Percentiles rank a stretch among this genome's conserved stretches.
Conservation (phyloP, 2,888 invertebrate species). For the Ceraclea dissimilis region DNA sequence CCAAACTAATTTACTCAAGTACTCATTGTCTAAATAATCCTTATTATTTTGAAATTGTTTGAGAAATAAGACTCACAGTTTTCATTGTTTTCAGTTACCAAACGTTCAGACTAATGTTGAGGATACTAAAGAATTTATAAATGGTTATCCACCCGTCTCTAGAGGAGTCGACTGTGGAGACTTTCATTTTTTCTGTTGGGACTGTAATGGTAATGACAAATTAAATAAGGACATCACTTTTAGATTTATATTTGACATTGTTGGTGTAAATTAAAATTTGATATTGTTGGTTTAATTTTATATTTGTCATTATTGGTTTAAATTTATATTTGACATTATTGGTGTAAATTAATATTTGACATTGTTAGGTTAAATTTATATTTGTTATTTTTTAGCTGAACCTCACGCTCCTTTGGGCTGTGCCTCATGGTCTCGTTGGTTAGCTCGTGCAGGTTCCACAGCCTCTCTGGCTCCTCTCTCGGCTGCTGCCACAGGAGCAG, state of each 20-base stretch:
- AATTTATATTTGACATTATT: constrained; percentile 12
- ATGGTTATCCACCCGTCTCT: constrained; percentile 38
- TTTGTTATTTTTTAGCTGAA: constrained; percentile 35
- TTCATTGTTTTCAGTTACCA: constrained; percentile 25
- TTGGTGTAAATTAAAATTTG: no score
- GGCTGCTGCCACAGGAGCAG: constrained; percentile 46
- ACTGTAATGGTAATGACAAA: constrained; percentile 34
- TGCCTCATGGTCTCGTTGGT: constrained; percentile 55
- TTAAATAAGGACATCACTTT: not conserved
- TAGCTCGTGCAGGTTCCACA: constrained; percentile 46
- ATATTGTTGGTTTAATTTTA: no score
- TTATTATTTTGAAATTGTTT: not conserved
- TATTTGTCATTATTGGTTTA: not conserved
- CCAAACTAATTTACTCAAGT: not conserved
- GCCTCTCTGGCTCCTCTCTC: constrained; percentile 54
- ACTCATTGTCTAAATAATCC: not conserved
- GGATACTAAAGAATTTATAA: constrained; percentile 16
- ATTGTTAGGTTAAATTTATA: not conserved
- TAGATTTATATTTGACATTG: no score
- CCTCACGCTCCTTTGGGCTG: constrained; percentile 63
- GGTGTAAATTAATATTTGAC: not conserved
- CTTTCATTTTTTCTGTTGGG: constrained; percentile 65
- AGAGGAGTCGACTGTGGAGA: constrained; percentile 64
- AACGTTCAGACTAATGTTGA: constrained; percentile 19
- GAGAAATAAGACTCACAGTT: no score